These are phyloP conservation scores for Stegana nigrithorax DNA, from an alignment of 2,888 invertebrate species.

Conservation along the genomic window DNA sequence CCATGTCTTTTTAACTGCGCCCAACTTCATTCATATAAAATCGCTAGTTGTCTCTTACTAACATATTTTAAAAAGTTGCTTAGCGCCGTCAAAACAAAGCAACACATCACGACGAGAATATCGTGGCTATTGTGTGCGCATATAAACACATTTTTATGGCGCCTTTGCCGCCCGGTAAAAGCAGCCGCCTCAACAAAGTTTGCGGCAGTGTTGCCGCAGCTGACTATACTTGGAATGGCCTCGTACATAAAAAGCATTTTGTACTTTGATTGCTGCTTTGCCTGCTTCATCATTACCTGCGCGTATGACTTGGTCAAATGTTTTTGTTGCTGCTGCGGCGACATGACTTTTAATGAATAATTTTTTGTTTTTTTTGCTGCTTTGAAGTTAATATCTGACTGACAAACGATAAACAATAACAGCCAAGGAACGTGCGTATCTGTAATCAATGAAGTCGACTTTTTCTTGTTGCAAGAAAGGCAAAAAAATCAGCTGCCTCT, in stretches of 20 bases:
- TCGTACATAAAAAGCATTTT: constrained; percentile 9
- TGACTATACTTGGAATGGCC: constrained; percentile 13
- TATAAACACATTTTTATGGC: background rate
- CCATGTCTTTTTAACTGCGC: background rate
- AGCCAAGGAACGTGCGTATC: constrained; percentile 54
- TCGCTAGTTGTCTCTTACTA: no score
- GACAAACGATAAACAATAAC: no score
- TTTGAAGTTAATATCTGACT: no score
- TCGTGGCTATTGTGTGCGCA: background rate
- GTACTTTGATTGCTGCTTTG: background rate
- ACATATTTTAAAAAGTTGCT: background rate
- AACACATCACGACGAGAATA: background rate
- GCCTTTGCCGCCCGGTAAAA: no score
- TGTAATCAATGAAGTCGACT: constrained; percentile 57
- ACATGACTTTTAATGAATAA: background rate
- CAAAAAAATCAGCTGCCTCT: constrained; percentile 46
- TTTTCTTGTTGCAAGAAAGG: constrained; percentile 32
- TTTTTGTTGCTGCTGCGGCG: background rate
- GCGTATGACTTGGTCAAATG: background rate
- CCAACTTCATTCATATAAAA: background rate
- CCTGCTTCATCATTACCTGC: background rate
- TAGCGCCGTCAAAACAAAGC: constrained; percentile 3
- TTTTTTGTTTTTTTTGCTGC: constrained; percentile 15
- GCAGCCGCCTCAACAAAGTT: no score
- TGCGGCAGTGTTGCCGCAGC: no score